Evolutionary conservation across 37 sponge, comb jelly and placozoan species (phyloP).

Genomic region (Ianthella basta): DNA sequence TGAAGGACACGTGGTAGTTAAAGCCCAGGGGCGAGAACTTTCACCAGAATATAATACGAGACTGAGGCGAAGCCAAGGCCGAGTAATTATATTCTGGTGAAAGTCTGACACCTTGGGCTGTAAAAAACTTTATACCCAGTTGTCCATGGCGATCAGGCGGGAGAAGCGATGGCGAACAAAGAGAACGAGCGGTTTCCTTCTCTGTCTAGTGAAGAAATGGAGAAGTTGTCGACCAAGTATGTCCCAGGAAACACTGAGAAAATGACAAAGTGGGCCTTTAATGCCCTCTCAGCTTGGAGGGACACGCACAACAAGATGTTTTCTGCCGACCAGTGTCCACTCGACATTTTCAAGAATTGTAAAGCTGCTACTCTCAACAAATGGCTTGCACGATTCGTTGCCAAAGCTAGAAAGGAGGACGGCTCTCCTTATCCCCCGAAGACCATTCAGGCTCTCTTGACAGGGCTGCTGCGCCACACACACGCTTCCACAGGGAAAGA

Average conservation of each 20-base stretch:
- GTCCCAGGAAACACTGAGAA: slow-evolving; percentile 13
- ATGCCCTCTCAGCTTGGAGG: not conserved
- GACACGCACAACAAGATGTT: not conserved
- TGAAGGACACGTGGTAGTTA: too few species aligned
- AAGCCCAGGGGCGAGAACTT: too few species aligned
- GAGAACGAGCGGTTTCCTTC: slow-evolving; percentile 10
- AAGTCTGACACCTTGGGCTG: too few species aligned
- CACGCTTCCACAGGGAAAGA: not conserved
- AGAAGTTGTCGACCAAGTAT: slow-evolving; percentile 10
- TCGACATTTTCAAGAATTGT: not conserved
- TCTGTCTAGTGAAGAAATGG: not conserved
- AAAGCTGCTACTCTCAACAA: not conserved
- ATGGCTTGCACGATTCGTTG: slow-evolving; percentile 13
- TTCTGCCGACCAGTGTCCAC: not conserved
- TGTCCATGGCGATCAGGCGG: not conserved
- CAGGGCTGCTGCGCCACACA: slow-evolving; percentile 3
- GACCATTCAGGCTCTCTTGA: not conserved
- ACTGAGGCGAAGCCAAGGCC: too few species aligned
- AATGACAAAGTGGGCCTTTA: slow-evolving; percentile 6
- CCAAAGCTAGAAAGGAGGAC: slow-evolving; percentile 16
- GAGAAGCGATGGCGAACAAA: slow-evolving; percentile 12
- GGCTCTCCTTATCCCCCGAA: slow-evolving; percentile 14
- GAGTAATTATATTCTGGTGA: too few species aligned
- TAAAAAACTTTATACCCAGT: too few species aligned
- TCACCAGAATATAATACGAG: too few species aligned